These are phyloP conservation scores for Orthosia gothica DNA, from an alignment of 2,888 invertebrate species.

Conservation along the genomic window DNA sequence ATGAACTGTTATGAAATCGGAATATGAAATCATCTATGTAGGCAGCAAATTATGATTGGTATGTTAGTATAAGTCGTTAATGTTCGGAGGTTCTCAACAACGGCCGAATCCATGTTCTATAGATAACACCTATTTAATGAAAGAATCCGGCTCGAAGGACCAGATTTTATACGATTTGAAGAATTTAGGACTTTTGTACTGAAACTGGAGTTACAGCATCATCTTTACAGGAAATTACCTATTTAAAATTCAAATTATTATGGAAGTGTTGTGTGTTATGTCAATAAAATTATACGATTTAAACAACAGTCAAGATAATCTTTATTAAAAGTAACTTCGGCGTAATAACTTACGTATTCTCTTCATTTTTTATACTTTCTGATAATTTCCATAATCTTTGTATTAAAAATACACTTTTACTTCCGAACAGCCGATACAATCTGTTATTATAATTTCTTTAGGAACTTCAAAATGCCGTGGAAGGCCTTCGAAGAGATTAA, in stretches of 20 bases:
- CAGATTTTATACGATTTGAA: background rate
- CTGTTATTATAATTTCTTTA: constrained; percentile 62
- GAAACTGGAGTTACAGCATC: background rate
- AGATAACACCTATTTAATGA: background rate
- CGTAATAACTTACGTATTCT: constrained; percentile 39
- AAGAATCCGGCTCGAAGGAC: background rate
- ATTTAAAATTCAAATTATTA: background rate
- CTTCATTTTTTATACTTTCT: constrained; percentile 33
- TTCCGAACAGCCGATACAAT: constrained; percentile 51
- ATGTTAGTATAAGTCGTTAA: constrained; percentile 14
- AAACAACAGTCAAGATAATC: background rate
- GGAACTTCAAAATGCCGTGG: constrained; percentile 23
- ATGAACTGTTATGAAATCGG: constrained; percentile 57
- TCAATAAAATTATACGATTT: background rate
- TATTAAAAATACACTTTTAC: constrained; percentile 52
- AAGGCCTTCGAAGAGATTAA: constrained; percentile 10
- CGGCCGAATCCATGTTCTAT: background rate
- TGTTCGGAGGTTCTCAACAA: background rate
- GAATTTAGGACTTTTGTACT: background rate
- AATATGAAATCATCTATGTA: constrained; percentile 65
- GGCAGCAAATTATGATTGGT: constrained; percentile 31
- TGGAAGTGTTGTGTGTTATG: background rate
- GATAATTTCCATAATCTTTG: constrained; percentile 61
- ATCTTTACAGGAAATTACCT: background rate
- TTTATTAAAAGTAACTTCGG: constrained; percentile 13